Percentiles rank a stretch among this genome's conserved stretches.
phyloP scores from a whole-genome alignment of 2,888 invertebrate genomes.

The Sarcophaga variegata region DNA sequence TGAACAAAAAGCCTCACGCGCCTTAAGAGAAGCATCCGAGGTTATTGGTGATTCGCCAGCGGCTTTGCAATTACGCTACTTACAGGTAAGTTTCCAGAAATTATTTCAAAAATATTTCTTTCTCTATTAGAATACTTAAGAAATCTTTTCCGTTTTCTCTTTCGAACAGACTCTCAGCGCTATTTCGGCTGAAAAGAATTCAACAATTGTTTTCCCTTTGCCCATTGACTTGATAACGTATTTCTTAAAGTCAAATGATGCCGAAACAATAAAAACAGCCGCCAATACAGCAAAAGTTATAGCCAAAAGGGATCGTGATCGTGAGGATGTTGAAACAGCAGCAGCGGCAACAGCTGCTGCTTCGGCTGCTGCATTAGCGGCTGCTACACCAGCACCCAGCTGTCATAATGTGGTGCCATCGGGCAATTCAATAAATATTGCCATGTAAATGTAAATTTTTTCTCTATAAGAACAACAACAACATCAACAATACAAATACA shows the following conservation, averaged over 20 bases:
- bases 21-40: conserved; percentile 97
- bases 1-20: conserved; percentile 96
- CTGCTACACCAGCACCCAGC: conserved; percentile 5
- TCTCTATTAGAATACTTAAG: neutral
- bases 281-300: conserved; percentile 70
- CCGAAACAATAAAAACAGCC: conserved; percentile 75
- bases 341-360: conserved; percentile 37
- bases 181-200: conserved; percentile 98
- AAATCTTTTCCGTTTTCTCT: neutral
- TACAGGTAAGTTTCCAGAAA: conserved; percentile 85
- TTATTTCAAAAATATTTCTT: neutral
- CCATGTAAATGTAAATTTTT: conserved; percentile 57
- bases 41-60: conserved; percentile 97
- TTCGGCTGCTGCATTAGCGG: conserved; percentile 33
- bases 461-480: neutral
- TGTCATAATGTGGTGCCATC: conserved; percentile 49
- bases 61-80: conserved; percentile 95
- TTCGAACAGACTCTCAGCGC: conserved; percentile 93
- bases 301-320: conserved; percentile 53
- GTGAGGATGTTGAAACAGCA: conserved; percentile 40
- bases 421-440: conserved; percentile 62
- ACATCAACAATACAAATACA: conserved; percentile 54
- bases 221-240: conserved; percentile 91
- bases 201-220: conserved; percentile 97
- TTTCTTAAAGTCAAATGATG: conserved; percentile 85